Evolutionary conservation across 2,888 invertebrate species (phyloP), one percentile per base, ranked within the genome.

Genomic region (Celastrina argiolus): DNA sequence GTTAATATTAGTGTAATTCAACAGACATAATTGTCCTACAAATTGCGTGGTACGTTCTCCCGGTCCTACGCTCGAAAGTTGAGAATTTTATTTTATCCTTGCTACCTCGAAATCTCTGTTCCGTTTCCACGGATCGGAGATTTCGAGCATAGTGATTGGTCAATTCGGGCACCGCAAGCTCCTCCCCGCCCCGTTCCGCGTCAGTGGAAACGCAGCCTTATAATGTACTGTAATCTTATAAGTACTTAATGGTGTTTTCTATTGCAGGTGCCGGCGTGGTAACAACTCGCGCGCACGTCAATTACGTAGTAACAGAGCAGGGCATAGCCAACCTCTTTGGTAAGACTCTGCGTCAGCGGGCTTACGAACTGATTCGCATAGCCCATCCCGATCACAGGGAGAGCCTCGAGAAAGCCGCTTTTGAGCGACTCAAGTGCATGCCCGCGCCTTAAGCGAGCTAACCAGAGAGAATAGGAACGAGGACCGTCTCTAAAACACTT

Each of bases 271-370:
- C 96, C 68, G 98, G 98, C n/a, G 97, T 98, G 4, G 98, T 98
- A 16, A 97, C 98, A 0, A 94, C 96, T 0, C 93, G 98, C 71
- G 97, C 97, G 0, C 98, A 98, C 82, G 96, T 96, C 0, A 97
- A 98, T 82, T 98, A 98, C 82, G 93, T 98, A 2, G 98, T 98
- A 0, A 98, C 98, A 0, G 98, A 98, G 81, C 93, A 96, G 73
- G 98, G 98, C 16, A 95, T 98, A 73, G 98, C 98, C 0, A 92
- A 94, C 67, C 88, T 98, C 63, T 98, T 98, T 83, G 98, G 98
- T 51, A 97, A 97, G 85, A 95, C 95, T 16, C 92, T 98, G 65
- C 92, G 98, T 1, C 98, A 98, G 82, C 92, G 98, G 65, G 98
- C 98, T 2, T 94, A 97, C 83, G 97, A 95, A 69, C 92, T 98